Evolutionary conservation across 2,797 vertebrate genomes (phyloP), one percentile per base, ranked within the genome.

Genomic region (Bradypodion ventrale): DNA sequence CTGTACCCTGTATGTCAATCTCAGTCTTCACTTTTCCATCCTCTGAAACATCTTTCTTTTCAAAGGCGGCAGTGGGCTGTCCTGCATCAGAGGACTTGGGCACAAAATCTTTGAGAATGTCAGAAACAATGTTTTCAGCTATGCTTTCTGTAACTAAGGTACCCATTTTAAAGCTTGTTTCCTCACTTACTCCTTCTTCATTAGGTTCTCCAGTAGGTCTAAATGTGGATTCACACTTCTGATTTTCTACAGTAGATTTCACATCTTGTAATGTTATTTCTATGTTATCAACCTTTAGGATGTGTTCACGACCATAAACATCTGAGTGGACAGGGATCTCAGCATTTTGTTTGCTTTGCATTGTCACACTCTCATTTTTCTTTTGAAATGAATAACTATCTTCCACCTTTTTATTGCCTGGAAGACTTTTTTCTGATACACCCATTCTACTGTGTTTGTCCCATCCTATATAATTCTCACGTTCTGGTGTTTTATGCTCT

Each of bases 101-200:
- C 0, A 98, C 96, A 68, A 97, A 96, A 85, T 96, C 97, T 94
- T 97, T 96, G 75, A 99, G 97, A 65, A 99, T 97, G 68, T 98
- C 97, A 86, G 97, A 95, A 46, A 98, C 97, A 56, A 97, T 97
- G 81, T 92, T 95, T 83, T 96, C 95, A 1, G 95, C 95, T 62
- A 95, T 91, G 29, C 89, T 91, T 83, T 96, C 93, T 6, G 94
- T 95, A 66, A 59, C 87, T 8, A 84, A 81, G 29, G 84, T 56
- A 1, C 84, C 84, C 0, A 1, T 86, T 88, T 76, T 87, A 12
- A 88, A 70, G 49, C 84, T 23, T 1, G 72, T 29, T 5, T 84
- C 19, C n/a, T 88, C 86, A 1, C 62, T 37, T 5, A 78, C 13
- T 65, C 9, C 76, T 35, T 89, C 15, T 73, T 82, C 49, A 12